Evolutionary conservation across 2,113 vertebrate genomes (phyloP).

Genomic region (Genyomyrus donnyi): DNA sequence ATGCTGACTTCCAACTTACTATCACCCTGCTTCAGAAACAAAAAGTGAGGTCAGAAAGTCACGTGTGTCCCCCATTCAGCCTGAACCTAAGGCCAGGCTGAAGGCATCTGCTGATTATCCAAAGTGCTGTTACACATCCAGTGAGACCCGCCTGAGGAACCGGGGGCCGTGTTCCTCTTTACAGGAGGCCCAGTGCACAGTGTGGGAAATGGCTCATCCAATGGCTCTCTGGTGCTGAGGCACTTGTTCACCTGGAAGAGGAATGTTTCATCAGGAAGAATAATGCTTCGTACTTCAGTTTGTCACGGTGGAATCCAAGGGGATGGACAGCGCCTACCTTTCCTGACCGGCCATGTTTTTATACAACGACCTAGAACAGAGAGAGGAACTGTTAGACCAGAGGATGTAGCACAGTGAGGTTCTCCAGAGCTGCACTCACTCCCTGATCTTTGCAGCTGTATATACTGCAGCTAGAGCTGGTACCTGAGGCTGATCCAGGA

Average conservation of each 20-base stretch:
- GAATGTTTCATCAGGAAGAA: not conserved
- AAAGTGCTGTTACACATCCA: not conserved
- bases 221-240: not conserved
- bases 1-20: constrained; percentile 25
- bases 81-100: not conserved
- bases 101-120: not conserved
- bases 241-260: not conserved
- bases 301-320: not conserved
- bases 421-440: not conserved
- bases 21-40: not conserved
- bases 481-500: constrained; percentile 68
- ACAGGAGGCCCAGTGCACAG: not conserved
- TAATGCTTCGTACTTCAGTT: not conserved
- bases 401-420: not conserved
- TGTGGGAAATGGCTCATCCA: not conserved
- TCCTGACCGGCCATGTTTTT: not conserved
- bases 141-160: constrained; percentile 18
- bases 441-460: not conserved
- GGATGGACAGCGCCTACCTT: constrained; percentile 4
- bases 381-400: not conserved
- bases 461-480: not conserved
- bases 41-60: not conserved
- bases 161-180: not conserved
- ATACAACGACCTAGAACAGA: constrained; percentile 14
- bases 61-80: constrained; percentile 19